Evolutionary conservation across 2,888 invertebrate species (phyloP), one percentile per base, ranked within the genome.

Genomic region (Merodon equestris): DNA sequence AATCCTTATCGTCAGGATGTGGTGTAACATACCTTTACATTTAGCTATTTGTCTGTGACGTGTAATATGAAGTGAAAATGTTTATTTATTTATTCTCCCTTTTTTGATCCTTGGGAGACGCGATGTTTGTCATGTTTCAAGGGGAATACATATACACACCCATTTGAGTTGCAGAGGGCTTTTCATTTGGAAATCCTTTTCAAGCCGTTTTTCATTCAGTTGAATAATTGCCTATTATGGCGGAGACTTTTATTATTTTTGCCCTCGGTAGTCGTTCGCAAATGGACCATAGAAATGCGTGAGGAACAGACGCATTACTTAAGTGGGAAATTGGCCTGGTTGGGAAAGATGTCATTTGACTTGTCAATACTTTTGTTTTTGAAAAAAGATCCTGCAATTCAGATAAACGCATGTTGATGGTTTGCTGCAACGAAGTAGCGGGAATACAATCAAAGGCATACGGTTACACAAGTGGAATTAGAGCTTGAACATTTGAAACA

Each of bases 21-120:
- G 58, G 36, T 50, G 56, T 68, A 63, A 56, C 71, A 60, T 67
- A 61, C 57, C 66, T 67, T 77, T 72, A 67, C 57, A 72, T 72
- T 67, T 9, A 60, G 47, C n/a, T 67, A 53, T 73, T 57, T 77
- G 73, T 61, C 67, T 61, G 73, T 70, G 73, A 64, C 66, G 19
- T 15, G 13, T 18, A 17, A 15, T 44, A 66, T 56, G 19, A n/a
- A n/a, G 60, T 61, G 67, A 47, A 42, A 58, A 34, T 72, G 72
- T 72, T 77, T 77, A 44, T 27, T 27, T 27, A 27, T 27, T 27
- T 27, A 27, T 27, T 27, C 27, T 7, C 48, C 63, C 48, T 63
- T 45, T 54, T 18, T 45, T 34, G 12, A 14, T 17, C 36, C 15
- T 14, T 42, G 19, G 42, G 47, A 7, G 15, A 48, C 63, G 68